Evolutionary conservation across 2,113 vertebrate genomes (phyloP).

Genomic region (Otus sunia): DNA sequence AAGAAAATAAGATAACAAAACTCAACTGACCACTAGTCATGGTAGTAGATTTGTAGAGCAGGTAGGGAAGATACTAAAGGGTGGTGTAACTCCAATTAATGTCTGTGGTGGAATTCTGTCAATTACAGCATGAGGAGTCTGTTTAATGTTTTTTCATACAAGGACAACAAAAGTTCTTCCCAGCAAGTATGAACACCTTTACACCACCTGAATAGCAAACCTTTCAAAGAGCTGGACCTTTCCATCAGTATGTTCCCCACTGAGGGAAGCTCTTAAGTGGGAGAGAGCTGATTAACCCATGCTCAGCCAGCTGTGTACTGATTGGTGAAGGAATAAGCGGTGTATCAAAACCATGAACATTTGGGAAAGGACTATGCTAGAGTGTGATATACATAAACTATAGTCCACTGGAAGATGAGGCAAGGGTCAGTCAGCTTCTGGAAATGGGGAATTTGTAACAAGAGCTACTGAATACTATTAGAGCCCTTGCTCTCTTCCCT

Average conservation of each 20-base stretch:
- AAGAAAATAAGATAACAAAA: background rate
- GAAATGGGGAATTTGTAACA: background rate
- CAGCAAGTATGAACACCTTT: background rate
- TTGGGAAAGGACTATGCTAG: background rate
- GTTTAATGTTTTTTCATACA: background rate
- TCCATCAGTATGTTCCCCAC: background rate
- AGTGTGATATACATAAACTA: background rate
- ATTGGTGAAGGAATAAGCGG: background rate
- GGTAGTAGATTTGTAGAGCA: background rate
- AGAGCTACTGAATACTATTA: background rate
- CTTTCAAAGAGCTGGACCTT: background rate
- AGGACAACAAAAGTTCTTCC: background rate
- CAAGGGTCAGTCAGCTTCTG: background rate
- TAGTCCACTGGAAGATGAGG: background rate
- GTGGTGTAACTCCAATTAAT: background rate
- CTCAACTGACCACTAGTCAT: background rate
- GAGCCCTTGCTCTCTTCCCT: background rate
- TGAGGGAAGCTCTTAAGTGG: background rate
- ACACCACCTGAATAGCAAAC: background rate
- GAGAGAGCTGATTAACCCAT: background rate
- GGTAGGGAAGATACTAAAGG: background rate
- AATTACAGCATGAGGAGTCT: background rate
- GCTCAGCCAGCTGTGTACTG: background rate
- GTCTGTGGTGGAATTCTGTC: background rate
- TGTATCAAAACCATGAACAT: background rate